These are phyloP conservation scores for Cromileptes altivelis DNA, from an alignment of 2,113 vertebrate species.

Conservation along the genomic window DNA sequence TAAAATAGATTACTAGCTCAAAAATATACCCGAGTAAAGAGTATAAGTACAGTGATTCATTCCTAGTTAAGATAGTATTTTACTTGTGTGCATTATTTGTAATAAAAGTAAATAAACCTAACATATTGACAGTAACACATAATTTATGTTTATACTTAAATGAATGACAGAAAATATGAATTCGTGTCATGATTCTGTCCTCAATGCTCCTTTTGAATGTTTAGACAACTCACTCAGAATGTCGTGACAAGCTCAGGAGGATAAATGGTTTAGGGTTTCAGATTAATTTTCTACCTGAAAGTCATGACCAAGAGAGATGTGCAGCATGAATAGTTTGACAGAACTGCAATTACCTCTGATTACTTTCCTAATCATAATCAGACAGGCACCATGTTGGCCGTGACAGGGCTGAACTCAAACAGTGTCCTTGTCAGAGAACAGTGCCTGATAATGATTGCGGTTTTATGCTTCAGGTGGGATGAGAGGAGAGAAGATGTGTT, in stretches of 20 bases:
- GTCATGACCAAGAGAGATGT: constrained; percentile 62
- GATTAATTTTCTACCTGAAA: constrained; percentile 53
- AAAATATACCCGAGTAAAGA: too few relatives aligned
- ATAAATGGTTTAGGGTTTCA: constrained; percentile 35
- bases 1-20: too few relatives aligned
- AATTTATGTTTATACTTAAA: not conserved
- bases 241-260: constrained; percentile 10
- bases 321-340: constrained; percentile 62
- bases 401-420: constrained; percentile 66
- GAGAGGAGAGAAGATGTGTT: constrained; percentile 16
- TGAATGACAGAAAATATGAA: not conserved
- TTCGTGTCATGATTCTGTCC: constrained; percentile 17
- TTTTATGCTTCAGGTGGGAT: constrained; percentile 62
- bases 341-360: constrained; percentile 74
- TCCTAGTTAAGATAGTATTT: too few relatives aligned
- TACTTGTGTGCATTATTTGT: too few relatives aligned
- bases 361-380: constrained; percentile 76
- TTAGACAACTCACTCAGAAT: constrained; percentile 5
- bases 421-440: constrained; percentile 65
- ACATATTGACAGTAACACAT: too few relatives aligned
- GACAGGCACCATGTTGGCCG: constrained; percentile 71
- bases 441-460: constrained; percentile 55
- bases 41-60: too few relatives aligned
- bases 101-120: too few relatives aligned
- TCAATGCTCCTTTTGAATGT: not conserved